Base-by-base conservation (phyloP, 2,888 invertebrate genomes). In the Panorpa germanica region DNA sequence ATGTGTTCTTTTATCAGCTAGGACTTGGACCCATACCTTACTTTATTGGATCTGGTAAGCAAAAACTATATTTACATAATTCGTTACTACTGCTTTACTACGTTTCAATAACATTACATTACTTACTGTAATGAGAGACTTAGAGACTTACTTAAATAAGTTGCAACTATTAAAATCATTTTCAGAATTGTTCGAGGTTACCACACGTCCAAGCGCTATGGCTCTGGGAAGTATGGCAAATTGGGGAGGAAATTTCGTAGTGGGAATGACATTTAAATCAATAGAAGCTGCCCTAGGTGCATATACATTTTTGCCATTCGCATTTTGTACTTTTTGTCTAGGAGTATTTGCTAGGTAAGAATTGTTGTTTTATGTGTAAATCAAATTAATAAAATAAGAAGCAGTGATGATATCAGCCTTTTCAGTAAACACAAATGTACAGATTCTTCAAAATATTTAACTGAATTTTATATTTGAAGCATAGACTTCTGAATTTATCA, bases 21-120 rank as follows among this genome's bases (percentile, higher is more conserved):
- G 86, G 85, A 1, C 61, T 88, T 19, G 86, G 86, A 1, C 83
- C 85, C 1, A 78, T 85, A 44, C 82, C 85, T 1, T 85, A 74
- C 49, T 83, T 85, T 46, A 76, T 83, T 39, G 83, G 78, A 11
- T 70, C 82, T 40, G 72, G 72, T 72, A 42, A 42, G 48, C 44
- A 13, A 16, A 24, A 18, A 4, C 9, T 15, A 15, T 7, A 14
- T 12, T 32, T 33, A 21, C 5, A 25, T 31, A 11, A 14, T 17
- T 26, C 25, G 7, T 32, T n/a, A 25, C 17, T 11, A 30, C 20
- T 22, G 12, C 8, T 22, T 16, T 29, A 27, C 19, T 17, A 22
- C 2, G n/a, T 24, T 32, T 25, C n/a, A n/a, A n/a, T n/a, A n/a
- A n/a, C n/a, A n/a, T n/a, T n/a, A n/a, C n/a, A n/a, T 20, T 9